Conservation (phyloP, 2,888 invertebrate genomes). For the Orchestes rusci region DNA sequence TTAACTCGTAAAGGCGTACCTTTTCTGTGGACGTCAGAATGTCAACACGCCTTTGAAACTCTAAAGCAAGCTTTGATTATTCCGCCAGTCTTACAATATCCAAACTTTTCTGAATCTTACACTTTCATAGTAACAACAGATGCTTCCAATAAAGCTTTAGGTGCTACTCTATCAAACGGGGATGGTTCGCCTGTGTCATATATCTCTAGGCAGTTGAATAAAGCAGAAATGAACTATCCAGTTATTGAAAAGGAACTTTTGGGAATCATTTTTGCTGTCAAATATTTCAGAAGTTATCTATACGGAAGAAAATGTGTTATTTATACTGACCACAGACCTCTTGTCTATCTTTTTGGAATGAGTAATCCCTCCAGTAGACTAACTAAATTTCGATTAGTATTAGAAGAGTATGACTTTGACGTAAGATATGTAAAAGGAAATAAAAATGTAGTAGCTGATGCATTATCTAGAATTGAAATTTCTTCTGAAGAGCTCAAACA, state of each 20-base stretch:
- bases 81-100: background rate
- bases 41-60: background rate
- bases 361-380: background rate
- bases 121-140: background rate
- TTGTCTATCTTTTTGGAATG: background rate
- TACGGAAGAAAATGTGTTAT: background rate
- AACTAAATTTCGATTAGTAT: background rate
- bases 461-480: background rate
- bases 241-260: background rate
- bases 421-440: background rate
- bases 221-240: background rate
- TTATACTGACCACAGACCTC: background rate
- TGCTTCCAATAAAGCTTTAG: background rate
- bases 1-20: background rate
- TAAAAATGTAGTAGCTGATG: background rate
- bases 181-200: background rate
- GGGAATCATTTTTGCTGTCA: background rate
- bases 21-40: background rate
- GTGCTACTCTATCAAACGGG: background rate
- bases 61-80: background rate
- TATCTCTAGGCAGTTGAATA: background rate
- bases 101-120: background rate
- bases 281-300: background rate
- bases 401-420: background rate
- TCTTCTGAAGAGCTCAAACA: background rate